A percentile compares a stretch with the other conserved stretches of the same genome.
Evolutionary conservation across 2,888 invertebrate species (phyloP).

Genomic region (Thalpophila matura): DNA sequence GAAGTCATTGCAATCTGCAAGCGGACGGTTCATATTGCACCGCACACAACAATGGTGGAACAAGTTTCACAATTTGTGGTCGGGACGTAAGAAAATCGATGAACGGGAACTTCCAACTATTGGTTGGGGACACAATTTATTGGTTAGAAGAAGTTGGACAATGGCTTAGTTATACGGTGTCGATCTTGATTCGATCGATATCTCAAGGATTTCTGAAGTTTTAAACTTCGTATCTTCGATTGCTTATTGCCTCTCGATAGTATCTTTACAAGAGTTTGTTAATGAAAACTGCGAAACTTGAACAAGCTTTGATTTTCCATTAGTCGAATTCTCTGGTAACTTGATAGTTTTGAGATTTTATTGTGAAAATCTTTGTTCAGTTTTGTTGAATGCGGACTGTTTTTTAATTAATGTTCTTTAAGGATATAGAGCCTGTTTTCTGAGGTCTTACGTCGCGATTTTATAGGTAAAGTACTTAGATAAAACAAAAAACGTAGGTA

Average conservation of each 20-base stretch:
- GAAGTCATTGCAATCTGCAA: slow-evolving; percentile 82
- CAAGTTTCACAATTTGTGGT: slow-evolving; percentile 84
- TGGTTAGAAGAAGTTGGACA: slow-evolving; percentile 77
- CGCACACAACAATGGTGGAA: slow-evolving; percentile 76
- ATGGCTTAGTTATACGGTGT: slow-evolving; percentile 79
- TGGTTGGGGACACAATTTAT: slow-evolving; percentile 79
- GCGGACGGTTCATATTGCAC: slow-evolving; percentile 80
- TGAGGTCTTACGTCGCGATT: no score
- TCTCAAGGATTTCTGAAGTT: slow-evolving; percentile 63
- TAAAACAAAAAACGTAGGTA: neutral
- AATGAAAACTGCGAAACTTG: slow-evolving; percentile 36
- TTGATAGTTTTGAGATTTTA: slow-evolving; percentile 12
- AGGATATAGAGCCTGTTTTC: no score
- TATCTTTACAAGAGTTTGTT: slow-evolving; percentile 36
- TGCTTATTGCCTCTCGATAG: slow-evolving; percentile 56
- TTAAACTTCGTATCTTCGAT: slow-evolving; percentile 61
- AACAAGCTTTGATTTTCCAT: slow-evolving; percentile 30
- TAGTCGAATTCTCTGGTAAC: slow-evolving; percentile 19
- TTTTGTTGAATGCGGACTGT: neutral
- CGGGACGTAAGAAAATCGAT: slow-evolving; percentile 79
- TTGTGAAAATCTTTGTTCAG: neutral
- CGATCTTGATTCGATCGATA: slow-evolving; percentile 75
- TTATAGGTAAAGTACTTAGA: no score
- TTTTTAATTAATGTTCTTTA: neutral
- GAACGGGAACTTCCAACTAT: slow-evolving; percentile 74